These are phyloP conservation scores for Macrosoma leucophasiata DNA, from an alignment of 2,888 invertebrate species.

Conservation along the genomic window DNA sequence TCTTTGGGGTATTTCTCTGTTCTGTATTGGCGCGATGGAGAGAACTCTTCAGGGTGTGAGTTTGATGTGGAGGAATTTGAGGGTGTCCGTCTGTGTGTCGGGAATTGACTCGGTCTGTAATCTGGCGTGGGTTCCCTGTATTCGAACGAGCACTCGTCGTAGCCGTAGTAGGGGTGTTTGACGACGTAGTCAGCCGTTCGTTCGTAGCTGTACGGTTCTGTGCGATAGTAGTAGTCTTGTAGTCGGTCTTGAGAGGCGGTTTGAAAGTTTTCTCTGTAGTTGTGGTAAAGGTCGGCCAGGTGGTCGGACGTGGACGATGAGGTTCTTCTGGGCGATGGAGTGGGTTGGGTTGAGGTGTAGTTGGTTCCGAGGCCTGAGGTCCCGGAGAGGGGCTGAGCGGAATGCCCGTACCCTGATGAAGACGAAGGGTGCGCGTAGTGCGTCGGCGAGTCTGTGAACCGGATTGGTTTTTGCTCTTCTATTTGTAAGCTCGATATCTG, in stretches of 20 bases:
- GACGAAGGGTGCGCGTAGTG: conserved; percentile 77
- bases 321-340: conserved; percentile 83
- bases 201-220: conserved; percentile 54
- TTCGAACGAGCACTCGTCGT: conserved; percentile 60
- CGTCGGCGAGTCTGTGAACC: conserved; percentile 85
- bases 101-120: conserved; percentile 51
- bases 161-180: conserved; percentile 59
- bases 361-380: conserved; percentile 72
- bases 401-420: conserved; percentile 67
- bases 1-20: conserved; percentile 39
- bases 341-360: conserved; percentile 71
- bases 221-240: conserved; percentile 50
- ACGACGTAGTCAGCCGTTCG: conserved; percentile 64
- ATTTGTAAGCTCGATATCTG: conserved; percentile 66
- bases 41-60: conserved; percentile 70
- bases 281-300: conserved; percentile 78
- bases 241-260: conserved; percentile 50
- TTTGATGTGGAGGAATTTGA: conserved; percentile 81
- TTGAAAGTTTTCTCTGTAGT: conserved; percentile 68
- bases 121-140: conserved; percentile 56
- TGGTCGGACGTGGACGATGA: conserved; percentile 77
- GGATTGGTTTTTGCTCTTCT: conserved; percentile 78
- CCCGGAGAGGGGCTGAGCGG: conserved; percentile 66
- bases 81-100: conserved; percentile 83
- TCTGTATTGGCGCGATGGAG: conserved; percentile 53